Conservation (phyloP, 1,140 invertebrate species). For the Drosophila murphyi region DNA sequence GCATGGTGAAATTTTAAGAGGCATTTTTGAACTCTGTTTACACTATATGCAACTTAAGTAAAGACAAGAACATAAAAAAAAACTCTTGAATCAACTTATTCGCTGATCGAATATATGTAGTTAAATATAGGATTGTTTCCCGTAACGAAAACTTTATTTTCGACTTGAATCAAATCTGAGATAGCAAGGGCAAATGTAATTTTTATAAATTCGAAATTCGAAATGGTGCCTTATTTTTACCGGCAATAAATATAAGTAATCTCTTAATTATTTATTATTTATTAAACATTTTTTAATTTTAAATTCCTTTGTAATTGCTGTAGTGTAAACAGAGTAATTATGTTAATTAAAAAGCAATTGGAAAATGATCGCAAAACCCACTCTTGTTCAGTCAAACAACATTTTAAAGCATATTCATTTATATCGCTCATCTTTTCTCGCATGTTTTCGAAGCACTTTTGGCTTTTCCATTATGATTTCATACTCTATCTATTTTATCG, state of each 20-base stretch:
- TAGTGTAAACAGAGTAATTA: neutral
- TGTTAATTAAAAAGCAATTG: conserved; percentile 23
- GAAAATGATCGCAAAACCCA: conserved; percentile 13
- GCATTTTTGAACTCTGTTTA: neutral
- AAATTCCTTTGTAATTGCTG: neutral
- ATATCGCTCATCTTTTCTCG: conserved; percentile 26
- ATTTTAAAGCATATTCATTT: conserved; percentile 24
- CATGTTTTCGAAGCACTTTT: conserved; percentile 30
- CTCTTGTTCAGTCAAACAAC: neutral
- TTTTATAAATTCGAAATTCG: too few species aligned
- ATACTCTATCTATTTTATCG: conserved; percentile 23
- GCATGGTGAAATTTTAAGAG: conserved; percentile 3
- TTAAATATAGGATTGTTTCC: too few species aligned
- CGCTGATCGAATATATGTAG: too few species aligned
- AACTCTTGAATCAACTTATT: too few species aligned
- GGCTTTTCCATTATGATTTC: conserved; percentile 36
- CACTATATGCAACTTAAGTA: neutral
- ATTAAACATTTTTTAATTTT: neutral
- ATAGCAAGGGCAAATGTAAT: too few species aligned
- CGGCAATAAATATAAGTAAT: neutral
- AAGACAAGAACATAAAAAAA: neutral
- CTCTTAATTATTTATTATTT: neutral
- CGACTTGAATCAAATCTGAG: too few species aligned
- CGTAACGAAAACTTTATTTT: too few species aligned
- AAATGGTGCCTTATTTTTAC: too few species aligned